Evolutionary conservation across 1,140 invertebrate species (phyloP).

Genomic region (Pseudomyrmex dendroicus): DNA sequence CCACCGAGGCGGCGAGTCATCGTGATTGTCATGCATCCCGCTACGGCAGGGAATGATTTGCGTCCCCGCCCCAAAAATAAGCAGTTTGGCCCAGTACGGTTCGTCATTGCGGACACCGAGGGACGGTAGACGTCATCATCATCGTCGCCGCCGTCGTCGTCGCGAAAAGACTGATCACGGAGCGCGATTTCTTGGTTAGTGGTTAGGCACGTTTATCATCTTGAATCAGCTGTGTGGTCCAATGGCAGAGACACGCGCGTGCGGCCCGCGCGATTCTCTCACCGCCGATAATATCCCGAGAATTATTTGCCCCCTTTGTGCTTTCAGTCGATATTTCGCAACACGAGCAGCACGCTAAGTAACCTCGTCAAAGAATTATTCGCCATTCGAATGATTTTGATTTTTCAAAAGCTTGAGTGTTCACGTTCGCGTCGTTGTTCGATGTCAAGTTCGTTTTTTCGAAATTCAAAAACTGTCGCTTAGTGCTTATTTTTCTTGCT

Average conservation of each 20-base stretch:
- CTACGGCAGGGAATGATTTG: slow-evolving; percentile 76
- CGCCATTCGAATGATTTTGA: slow-evolving; percentile 8
- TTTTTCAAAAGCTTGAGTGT: too few species aligned
- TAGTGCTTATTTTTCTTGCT: too few species aligned
- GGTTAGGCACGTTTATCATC: slow-evolving; percentile 57
- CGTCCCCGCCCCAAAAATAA: slow-evolving; percentile 71
- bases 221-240: slow-evolving; percentile 66
- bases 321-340: slow-evolving; percentile 31
- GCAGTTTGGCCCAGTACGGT: slow-evolving; percentile 54
- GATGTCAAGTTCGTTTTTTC: too few species aligned
- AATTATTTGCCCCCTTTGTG: neutral
- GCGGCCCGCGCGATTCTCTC: slow-evolving; percentile 9
- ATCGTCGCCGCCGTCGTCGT: slow-evolving; percentile 12
- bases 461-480: too few species aligned
- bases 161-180: neutral
- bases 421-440: too few species aligned
- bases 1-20: slow-evolving; percentile 64
- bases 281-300: neutral
- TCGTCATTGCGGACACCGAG: slow-evolving; percentile 48
- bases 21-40: slow-evolving; percentile 77
- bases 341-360: neutral
- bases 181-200: slow-evolving; percentile 63
- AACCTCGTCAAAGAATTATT: neutral
- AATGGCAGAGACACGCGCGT: slow-evolving; percentile 43
- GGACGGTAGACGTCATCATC: neutral